Percentiles rank a stretch among this genome's conserved stretches.
Evolutionary conservation across 2,888 invertebrate species (phyloP).

Genomic region (Drosophila rubida): DNA sequence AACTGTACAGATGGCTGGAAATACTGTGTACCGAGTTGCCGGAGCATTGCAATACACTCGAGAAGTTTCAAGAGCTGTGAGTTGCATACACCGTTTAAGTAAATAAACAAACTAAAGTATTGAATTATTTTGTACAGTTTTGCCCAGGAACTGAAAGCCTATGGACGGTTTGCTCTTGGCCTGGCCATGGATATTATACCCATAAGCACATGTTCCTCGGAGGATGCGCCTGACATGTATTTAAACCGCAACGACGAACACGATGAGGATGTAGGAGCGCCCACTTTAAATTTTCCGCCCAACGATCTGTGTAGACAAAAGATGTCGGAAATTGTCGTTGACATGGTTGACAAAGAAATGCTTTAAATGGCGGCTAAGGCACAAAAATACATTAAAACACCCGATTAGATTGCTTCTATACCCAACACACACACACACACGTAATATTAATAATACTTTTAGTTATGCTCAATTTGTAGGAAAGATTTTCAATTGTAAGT

Average conservation of each 20-base stretch:
- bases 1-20: slow-evolving; percentile 86
- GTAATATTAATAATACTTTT: slow-evolving; percentile 9
- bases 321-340: slow-evolving; percentile 89
- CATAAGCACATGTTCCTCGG: slow-evolving; percentile 89
- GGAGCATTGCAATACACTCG: slow-evolving; percentile 84
- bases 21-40: slow-evolving; percentile 86
- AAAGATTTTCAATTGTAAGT: slow-evolving; percentile 36
- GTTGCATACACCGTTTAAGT: neutral
- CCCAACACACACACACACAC: neutral
- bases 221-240: slow-evolving; percentile 90
- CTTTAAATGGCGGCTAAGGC: slow-evolving; percentile 82
- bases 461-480: slow-evolving; percentile 37
- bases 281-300: slow-evolving; percentile 85
- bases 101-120: neutral
- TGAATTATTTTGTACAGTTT: slow-evolving; percentile 85
- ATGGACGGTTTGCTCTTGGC: slow-evolving; percentile 89
- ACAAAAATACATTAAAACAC: neutral
- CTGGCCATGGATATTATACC: slow-evolving; percentile 90
- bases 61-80: slow-evolving; percentile 84
- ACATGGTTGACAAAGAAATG: slow-evolving; percentile 88
- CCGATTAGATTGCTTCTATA: slow-evolving; percentile 24
- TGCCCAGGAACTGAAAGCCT: slow-evolving; percentile 87
- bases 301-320: slow-evolving; percentile 88
- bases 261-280: slow-evolving; percentile 81
- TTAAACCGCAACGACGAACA: slow-evolving; percentile 79